Percentiles rank a stretch among this genome's conserved stretches.
These are phyloP conservation scores for Ophioninae sp. DNA, from an alignment of 2,888 invertebrate genomes.

Conservation along the genomic window DNA sequence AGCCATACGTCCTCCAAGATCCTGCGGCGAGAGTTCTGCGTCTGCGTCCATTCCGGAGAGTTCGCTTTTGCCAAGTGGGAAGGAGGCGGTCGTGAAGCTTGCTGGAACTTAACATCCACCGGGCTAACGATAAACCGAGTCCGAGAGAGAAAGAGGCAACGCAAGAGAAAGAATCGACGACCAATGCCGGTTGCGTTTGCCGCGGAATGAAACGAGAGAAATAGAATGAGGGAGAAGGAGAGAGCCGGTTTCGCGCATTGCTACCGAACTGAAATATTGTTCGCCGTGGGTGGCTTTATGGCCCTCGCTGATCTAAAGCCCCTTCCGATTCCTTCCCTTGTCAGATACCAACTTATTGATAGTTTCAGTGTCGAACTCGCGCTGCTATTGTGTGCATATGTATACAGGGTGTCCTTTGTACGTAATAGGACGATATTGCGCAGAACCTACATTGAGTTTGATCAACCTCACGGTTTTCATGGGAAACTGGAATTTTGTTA, in stretches of 20 bases:
- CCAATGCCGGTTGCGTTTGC: slow-evolving; percentile 30
- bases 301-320: slow-evolving; percentile 73
- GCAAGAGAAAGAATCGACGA: slow-evolving; percentile 14
- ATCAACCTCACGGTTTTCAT: too few species aligned
- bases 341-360: slow-evolving; percentile 76
- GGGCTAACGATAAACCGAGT: slow-evolving; percentile 50
- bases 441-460: too few species aligned
- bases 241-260: slow-evolving; percentile 75
- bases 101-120: slow-evolving; percentile 18
- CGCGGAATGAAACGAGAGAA: slow-evolving; percentile 21
- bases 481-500: too few species aligned
- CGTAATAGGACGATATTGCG: too few species aligned
- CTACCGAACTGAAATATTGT: slow-evolving; percentile 79
- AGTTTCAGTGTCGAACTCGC: slow-evolving; percentile 65
- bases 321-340: slow-evolving; percentile 73
- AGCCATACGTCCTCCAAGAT: slow-evolving; percentile 8
- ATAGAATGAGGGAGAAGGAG: slow-evolving; percentile 23
- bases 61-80: slow-evolving; percentile 50
- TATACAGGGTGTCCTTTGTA: not conserved
- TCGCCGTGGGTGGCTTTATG: slow-evolving; percentile 79
- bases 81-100: slow-evolving; percentile 30
- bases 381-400: slow-evolving; percentile 38
- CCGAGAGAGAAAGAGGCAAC: slow-evolving; percentile 24
- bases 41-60: slow-evolving; percentile 38
- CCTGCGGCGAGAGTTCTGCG: slow-evolving; percentile 40